These are phyloP conservation scores for Muricea muricata DNA, from an alignment of 92 coral and sea anemone species.

Conservation along the genomic window DNA sequence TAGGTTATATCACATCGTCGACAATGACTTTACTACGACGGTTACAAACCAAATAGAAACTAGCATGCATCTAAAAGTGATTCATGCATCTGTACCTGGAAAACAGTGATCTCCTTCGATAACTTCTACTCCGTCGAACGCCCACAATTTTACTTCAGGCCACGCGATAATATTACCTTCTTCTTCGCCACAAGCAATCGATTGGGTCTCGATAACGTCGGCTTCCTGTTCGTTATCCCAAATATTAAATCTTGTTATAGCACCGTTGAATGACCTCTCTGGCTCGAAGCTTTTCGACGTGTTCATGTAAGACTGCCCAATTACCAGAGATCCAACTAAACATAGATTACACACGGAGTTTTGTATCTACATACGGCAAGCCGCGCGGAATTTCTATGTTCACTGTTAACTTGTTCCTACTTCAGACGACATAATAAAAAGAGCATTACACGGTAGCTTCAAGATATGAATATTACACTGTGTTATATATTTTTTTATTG, in stretches of 20 bases:
- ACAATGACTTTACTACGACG: no score
- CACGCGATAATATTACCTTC: conserved; percentile 35
- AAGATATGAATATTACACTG: no score
- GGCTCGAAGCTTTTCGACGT: not conserved
- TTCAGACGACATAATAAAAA: no score
- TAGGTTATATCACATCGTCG: no score
- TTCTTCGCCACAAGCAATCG: conserved; percentile 18
- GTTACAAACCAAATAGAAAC: not conserved
- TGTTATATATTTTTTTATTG: no score
- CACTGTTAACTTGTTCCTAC: no score
- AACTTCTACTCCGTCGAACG: conserved; percentile 16
- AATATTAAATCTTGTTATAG: conserved; percentile 25
- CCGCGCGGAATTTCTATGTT: no score
- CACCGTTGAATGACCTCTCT: not conserved
- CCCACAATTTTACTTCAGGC: conserved; percentile 30
- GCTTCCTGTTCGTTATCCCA: conserved; percentile 20
- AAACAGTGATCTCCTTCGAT: conserved; percentile 26
- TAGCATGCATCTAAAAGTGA: not conserved
- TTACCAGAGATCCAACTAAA: not conserved
- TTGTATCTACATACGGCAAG: no score
- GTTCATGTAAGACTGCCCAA: not conserved
- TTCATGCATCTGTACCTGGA: not conserved
- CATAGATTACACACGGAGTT: not conserved
- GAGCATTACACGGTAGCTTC: no score
- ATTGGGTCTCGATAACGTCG: not conserved